These are phyloP conservation scores for Pterophyllum scalare DNA, from an alignment of 2,113 vertebrate species.

Conservation along the genomic window DNA sequence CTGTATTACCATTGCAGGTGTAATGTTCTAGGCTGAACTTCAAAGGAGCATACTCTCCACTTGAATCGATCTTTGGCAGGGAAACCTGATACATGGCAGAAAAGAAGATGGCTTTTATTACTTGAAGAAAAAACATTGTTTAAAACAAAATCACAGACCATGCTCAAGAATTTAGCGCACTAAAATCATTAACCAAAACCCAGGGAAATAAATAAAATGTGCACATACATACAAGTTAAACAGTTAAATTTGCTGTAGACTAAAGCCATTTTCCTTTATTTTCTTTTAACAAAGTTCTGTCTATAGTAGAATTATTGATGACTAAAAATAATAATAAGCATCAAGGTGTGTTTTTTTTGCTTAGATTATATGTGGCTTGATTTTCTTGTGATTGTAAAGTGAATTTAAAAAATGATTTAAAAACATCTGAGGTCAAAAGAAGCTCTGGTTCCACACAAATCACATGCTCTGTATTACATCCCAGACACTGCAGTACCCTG, in stretches of 20 bases:
- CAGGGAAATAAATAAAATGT: not conserved
- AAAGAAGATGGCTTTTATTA: conserved; percentile 7
- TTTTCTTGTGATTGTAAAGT: not conserved
- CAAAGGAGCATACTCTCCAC: conserved; percentile 82
- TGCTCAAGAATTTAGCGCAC: not conserved
- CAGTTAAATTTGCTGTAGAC: not conserved
- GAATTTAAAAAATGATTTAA: not conserved
- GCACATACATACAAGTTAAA: not conserved
- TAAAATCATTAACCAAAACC: not conserved
- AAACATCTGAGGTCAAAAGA: not conserved
- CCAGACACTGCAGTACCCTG: conserved; percentile 75
- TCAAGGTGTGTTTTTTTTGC: not conserved
- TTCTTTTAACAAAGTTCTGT: not conserved
- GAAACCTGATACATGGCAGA: conserved; percentile 78
- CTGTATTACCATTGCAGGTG: conserved; percentile 39
- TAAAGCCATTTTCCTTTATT: not conserved
- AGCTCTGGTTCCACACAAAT: not conserved
- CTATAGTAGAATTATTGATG: not conserved
- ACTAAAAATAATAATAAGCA: not conserved
- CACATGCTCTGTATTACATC: not conserved
- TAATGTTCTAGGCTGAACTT: conserved; percentile 84
- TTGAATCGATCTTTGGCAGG: conserved; percentile 76
- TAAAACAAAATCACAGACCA: not conserved
- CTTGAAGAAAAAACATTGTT: not conserved
- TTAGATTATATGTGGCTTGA: too few relatives aligned